Conservation (phyloP, 1,140 invertebrate genomes). For the Ceratoteleas bidentatus region DNA sequence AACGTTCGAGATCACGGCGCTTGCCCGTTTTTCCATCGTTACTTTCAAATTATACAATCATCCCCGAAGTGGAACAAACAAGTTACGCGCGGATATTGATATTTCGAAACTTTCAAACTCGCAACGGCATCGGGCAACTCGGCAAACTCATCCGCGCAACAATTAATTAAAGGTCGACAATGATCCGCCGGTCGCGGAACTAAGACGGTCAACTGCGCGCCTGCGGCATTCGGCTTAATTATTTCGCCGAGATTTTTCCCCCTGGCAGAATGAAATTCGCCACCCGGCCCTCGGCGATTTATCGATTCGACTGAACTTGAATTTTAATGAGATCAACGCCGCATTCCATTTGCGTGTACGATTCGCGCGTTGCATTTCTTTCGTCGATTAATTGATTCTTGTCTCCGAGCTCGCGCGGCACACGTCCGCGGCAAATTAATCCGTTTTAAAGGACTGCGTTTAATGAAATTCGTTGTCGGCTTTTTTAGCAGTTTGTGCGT, state of each 20-base stretch:
- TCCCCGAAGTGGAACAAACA: constrained; percentile 6
- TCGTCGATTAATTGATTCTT: constrained; percentile 23
- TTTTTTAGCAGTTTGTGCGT: background rate
- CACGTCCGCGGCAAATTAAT: background rate
- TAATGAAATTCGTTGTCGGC: background rate
- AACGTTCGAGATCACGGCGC: no score
- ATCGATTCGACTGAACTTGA: constrained; percentile 48
- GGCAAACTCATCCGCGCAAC: constrained; percentile 41
- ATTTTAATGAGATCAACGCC: constrained; percentile 41
- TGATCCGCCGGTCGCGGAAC: constrained; percentile 29
- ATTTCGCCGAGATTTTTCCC: constrained; percentile 11
- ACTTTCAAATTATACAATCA: background rate
- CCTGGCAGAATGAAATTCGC: constrained; percentile 2
- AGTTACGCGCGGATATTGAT: constrained; percentile 6
- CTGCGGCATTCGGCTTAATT: constrained; percentile 23
- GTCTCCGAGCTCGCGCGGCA: background rate
- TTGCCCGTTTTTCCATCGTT: constrained; percentile 17
- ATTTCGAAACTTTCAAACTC: constrained; percentile 28
- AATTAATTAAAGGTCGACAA: constrained; percentile 64
- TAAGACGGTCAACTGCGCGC: constrained; percentile 27
- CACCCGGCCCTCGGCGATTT: constrained; percentile 31
- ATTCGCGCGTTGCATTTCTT: constrained; percentile 23
- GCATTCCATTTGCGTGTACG: constrained; percentile 22
- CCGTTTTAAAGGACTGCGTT: constrained; percentile 1
- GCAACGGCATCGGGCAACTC: constrained; percentile 27